Evolutionary conservation across 1,140 invertebrate species (phyloP).

Genomic region (Neotoxoptera formosana): DNA sequence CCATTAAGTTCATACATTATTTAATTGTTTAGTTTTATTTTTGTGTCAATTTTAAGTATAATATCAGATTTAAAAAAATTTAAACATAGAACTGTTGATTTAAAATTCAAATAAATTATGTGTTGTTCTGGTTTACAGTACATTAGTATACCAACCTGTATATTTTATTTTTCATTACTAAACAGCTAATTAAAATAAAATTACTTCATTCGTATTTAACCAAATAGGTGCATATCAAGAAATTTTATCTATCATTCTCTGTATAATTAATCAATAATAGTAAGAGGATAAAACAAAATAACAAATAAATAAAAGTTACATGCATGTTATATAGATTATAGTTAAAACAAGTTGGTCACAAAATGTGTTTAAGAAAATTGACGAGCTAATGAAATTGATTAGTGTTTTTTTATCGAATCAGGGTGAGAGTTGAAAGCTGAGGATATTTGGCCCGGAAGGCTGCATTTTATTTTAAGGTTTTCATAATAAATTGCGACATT

Average conservation of each 20-base stretch:
- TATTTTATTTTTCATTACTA: background rate
- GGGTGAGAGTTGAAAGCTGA: background rate
- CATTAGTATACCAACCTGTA: background rate
- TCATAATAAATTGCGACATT: background rate
- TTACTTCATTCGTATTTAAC: background rate
- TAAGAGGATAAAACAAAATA: background rate
- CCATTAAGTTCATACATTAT: conserved; percentile 33
- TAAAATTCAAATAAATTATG: background rate
- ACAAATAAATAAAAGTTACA: conserved; percentile 1
- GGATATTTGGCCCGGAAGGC: background rate
- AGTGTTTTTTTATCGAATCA: background rate
- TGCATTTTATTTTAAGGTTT: background rate
- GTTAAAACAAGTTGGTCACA: background rate
- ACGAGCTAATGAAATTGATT: background rate
- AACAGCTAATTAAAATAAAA: background rate
- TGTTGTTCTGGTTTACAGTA: background rate
- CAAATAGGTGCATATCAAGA: background rate
- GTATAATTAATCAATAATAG: background rate
- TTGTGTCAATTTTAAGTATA: background rate
- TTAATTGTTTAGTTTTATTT: conserved; percentile 35
- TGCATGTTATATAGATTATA: background rate
- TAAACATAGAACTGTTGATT: background rate
- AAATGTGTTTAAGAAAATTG: background rate
- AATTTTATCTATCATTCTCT: background rate
- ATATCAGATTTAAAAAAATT: background rate